Conservation (phyloP, 2,797 vertebrate species). For the Limosa lapponica region DNA sequence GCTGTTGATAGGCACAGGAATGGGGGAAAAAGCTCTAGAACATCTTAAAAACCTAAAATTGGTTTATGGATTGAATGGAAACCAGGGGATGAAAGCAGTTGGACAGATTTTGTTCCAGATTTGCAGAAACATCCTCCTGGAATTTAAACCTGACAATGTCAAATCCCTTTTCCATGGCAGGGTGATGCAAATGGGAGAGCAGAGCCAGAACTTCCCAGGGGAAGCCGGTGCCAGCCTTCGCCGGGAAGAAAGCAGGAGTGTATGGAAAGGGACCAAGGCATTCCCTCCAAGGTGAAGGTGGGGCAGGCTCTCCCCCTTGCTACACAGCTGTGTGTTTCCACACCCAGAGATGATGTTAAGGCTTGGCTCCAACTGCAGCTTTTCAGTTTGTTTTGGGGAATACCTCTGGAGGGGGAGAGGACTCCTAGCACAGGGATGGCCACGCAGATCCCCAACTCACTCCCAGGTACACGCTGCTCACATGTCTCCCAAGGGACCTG, state of each 20-base stretch:
- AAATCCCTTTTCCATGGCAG: background rate
- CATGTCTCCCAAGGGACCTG: fast-evolving
- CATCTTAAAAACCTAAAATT: background rate
- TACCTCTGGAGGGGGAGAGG: background rate
- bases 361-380: background rate
- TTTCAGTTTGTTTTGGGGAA: background rate
- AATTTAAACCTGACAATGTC: background rate
- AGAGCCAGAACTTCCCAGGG: background rate
- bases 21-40: background rate
- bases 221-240: fast-evolving
- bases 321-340: background rate
- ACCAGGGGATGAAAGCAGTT: background rate
- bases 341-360: background rate
- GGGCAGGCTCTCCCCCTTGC: background rate
- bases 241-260: background rate
- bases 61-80: background rate
- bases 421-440: background rate
- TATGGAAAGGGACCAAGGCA: background rate
- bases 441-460: fast-evolving
- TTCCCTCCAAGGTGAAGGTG: background rate
- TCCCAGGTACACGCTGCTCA: background rate
- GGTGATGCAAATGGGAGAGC: background rate
- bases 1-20: background rate
- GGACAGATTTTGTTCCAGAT: background rate
- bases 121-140: background rate